A percentile compares a stretch with the other conserved stretches of the same genome.
These are phyloP conservation scores for Spongia lamella DNA, from an alignment of 37 sponge, comb jelly and placozoan genomes.

Conservation along the genomic window DNA sequence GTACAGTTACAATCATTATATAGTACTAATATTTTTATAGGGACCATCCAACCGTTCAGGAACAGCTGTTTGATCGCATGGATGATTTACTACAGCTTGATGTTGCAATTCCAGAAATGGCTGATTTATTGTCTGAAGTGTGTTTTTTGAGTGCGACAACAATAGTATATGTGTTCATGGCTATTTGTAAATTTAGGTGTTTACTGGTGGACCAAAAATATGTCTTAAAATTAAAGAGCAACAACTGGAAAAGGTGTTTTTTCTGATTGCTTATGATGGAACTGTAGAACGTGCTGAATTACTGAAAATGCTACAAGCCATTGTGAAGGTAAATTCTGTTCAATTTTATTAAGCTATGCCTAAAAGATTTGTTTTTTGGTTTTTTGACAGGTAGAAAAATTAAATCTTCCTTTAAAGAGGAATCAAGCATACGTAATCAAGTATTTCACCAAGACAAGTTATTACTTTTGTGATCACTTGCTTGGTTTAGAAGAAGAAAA, in stretches of 20 bases:
- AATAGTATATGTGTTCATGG: not conserved
- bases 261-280: not conserved
- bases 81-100: slow-evolving; percentile 43
- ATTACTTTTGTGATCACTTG: slow-evolving; percentile 37
- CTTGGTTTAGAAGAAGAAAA: slow-evolving; percentile 24
- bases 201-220: slow-evolving; percentile 43
- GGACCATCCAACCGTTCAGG: slow-evolving; percentile 16
- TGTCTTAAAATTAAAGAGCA: slow-evolving; percentile 20
- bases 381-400: slow-evolving; percentile 52
- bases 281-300: slow-evolving; percentile 42
- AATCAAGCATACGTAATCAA: slow-evolving; percentile 61
- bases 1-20: no score
- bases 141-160: not conserved
- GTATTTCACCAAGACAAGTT: slow-evolving; percentile 49
- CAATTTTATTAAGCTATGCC: no score
- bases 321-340: slow-evolving; percentile 64
- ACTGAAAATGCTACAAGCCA: slow-evolving; percentile 48
- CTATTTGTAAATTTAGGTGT: slow-evolving; percentile 25
- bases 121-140: slow-evolving; percentile 22
- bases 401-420: slow-evolving; percentile 60
- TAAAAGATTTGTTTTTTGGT: no score
- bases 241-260: slow-evolving; percentile 39
- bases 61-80: slow-evolving; percentile 42
- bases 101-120: not conserved
- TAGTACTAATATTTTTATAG: not conserved